These are phyloP conservation scores for Andricus curvator DNA, from an alignment of 2,888 invertebrate genomes.

Conservation along the genomic window DNA sequence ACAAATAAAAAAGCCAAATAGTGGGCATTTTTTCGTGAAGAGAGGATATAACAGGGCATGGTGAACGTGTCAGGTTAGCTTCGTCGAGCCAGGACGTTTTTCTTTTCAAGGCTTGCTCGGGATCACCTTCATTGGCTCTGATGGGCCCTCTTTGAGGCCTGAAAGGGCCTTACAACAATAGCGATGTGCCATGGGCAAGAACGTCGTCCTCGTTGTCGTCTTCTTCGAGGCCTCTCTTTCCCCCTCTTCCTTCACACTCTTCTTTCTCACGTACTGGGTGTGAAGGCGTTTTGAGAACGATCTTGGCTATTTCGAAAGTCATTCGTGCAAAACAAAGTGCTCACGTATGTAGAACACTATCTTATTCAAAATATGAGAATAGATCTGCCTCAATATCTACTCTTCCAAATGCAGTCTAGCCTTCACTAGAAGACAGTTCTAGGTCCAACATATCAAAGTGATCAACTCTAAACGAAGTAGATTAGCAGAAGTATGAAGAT, in stretches of 20 bases:
- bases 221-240: slow-evolving; percentile 45
- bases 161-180: slow-evolving; percentile 64
- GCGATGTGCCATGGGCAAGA: slow-evolving; percentile 49
- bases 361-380: neutral
- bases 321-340: slow-evolving; percentile 9
- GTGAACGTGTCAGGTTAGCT: slow-evolving; percentile 57
- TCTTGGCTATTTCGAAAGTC: slow-evolving; percentile 24
- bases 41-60: slow-evolving; percentile 52
- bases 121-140: slow-evolving; percentile 62
- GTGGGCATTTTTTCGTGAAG: slow-evolving; percentile 48
- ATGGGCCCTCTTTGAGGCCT: slow-evolving; percentile 63
- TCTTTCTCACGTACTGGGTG: slow-evolving; percentile 52
- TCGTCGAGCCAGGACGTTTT: slow-evolving; percentile 50
- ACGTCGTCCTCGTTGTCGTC: slow-evolving; percentile 44
- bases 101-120: slow-evolving; percentile 55
- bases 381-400: neutral
- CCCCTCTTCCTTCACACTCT: slow-evolving; percentile 45
- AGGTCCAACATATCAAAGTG: neutral
- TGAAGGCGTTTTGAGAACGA: slow-evolving; percentile 54
- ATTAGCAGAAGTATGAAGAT: slow-evolving; percentile 5
- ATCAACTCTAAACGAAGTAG: neutral
- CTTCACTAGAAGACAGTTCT: neutral
- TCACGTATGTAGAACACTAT: neutral
- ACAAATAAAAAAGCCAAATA: neutral
- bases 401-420: neutral